phyloP scores from a whole-genome alignment of 2,888 invertebrate genomes.

The Amphipyra tragopoginis region DNA sequence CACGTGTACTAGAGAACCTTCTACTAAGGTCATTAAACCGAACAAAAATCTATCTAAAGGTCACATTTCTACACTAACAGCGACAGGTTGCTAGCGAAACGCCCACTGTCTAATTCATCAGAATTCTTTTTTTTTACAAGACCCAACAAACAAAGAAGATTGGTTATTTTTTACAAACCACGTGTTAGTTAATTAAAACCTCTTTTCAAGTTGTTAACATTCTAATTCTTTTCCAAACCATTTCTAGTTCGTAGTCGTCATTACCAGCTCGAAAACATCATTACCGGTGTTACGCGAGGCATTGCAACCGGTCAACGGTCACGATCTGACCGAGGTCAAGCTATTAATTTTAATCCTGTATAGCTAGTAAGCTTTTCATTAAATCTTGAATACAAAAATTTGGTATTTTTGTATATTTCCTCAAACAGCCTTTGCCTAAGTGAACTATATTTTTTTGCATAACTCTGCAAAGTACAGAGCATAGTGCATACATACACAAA shows the following conservation, averaged over 20 bases:
- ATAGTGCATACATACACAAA: too few species aligned
- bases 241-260: constrained; percentile 20
- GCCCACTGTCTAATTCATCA: background rate
- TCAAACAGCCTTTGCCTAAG: too few species aligned
- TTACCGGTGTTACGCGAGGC: constrained; percentile 55
- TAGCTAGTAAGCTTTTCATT: background rate
- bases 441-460: too few species aligned
- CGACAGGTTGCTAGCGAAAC: constrained; percentile 8
- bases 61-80: background rate
- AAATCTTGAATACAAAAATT: background rate
- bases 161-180: constrained; percentile 1
- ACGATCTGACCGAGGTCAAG: constrained; percentile 40
- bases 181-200: constrained; percentile 6
- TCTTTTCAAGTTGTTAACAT: constrained; percentile 10
- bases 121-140: background rate
- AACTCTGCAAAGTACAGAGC: too few species aligned
- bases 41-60: too few species aligned
- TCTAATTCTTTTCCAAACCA: constrained; percentile 34
- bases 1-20: background rate
- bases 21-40: constrained; percentile 15
- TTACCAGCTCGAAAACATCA: constrained; percentile 26
- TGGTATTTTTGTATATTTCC: too few species aligned
- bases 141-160: background rate
- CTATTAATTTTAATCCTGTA: constrained; percentile 39
- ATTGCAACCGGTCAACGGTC: constrained; percentile 37